Evolutionary conservation across 2,888 invertebrate genomes (phyloP).

Genomic region (Brassicogethes aeneus): DNA sequence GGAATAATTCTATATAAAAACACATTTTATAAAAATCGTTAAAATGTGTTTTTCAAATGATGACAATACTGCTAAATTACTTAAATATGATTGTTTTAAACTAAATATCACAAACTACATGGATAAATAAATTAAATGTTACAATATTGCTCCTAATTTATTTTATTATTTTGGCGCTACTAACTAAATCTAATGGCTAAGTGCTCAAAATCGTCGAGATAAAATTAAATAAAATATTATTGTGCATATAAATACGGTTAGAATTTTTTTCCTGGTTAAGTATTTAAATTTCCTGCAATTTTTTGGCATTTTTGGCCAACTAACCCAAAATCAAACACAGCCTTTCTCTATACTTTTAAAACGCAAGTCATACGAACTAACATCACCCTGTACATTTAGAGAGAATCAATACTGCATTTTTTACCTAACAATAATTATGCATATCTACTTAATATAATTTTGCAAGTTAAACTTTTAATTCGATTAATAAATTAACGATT

Average conservation of each 20-base stretch:
- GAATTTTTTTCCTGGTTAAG: too few relatives aligned
- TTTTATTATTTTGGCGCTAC: neutral
- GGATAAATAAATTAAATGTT: constrained; percentile 3
- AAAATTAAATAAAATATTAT: too few relatives aligned
- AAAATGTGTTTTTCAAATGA: neutral
- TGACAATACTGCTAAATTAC: neutral
- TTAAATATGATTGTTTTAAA: neutral
- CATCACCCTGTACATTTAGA: constrained; percentile 23
- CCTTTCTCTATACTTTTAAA: neutral
- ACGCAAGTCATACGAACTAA: constrained; percentile 9
- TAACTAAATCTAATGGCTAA: neutral
- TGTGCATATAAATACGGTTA: too few relatives aligned
- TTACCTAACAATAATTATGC: neutral
- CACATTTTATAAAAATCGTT: neutral
- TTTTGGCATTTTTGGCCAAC: too few relatives aligned
- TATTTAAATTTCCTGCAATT: too few relatives aligned
- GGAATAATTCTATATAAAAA: neutral
- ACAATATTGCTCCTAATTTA: neutral
- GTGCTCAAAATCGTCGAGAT: too few relatives aligned
- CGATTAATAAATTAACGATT: too few relatives aligned
- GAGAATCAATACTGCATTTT: constrained; percentile 18
- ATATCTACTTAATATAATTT: too few relatives aligned
- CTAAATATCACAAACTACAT: constrained; percentile 19
- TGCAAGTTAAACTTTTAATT: too few relatives aligned
- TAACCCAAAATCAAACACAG: neutral